Percentiles rank a stretch among this genome's conserved stretches.
Evolutionary conservation across 2,113 vertebrate genomes (phyloP).

Genomic region (Stigmatopora argus): DNA sequence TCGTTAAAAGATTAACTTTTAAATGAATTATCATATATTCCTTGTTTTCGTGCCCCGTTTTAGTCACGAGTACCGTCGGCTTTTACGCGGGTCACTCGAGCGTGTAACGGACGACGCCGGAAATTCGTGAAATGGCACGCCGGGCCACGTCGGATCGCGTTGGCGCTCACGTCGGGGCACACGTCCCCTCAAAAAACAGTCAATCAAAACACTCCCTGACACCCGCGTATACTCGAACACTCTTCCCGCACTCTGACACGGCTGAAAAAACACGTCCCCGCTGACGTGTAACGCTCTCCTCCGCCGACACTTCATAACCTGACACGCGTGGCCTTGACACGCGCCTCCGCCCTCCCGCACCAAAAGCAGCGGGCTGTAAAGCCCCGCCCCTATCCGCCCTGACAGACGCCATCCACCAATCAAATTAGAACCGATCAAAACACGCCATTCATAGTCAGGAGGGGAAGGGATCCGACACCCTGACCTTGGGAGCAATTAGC

Average conservation of each 20-base stretch:
- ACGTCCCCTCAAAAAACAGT: constrained; percentile 54
- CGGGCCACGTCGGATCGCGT: constrained; percentile 23
- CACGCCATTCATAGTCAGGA: constrained; percentile 68
- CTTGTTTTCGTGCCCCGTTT: no score
- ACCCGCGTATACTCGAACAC: constrained; percentile 59
- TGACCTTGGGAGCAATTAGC: constrained; percentile 77
- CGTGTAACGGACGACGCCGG: neutral
- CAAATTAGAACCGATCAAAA: constrained; percentile 76
- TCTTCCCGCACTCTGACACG: constrained; percentile 61
- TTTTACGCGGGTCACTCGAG: neutral
- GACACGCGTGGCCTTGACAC: constrained; percentile 65
- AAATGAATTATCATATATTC: neutral
- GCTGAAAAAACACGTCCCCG: constrained; percentile 66
- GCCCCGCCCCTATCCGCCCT: constrained; percentile 63
- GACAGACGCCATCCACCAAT: constrained; percentile 66
- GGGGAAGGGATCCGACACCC: constrained; percentile 21
- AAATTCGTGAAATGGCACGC: constrained; percentile 30
- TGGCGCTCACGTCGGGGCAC: constrained; percentile 19
- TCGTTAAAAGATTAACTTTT: no score
- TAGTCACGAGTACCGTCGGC: neutral
- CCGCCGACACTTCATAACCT: constrained; percentile 66
- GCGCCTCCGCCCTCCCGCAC: constrained; percentile 39
- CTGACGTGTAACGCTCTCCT: constrained; percentile 61
- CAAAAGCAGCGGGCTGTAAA: constrained; percentile 69
- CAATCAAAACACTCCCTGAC: constrained; percentile 61